Conservation (phyloP, 2,113 vertebrate genomes). For the Amazona guildingii region DNA sequence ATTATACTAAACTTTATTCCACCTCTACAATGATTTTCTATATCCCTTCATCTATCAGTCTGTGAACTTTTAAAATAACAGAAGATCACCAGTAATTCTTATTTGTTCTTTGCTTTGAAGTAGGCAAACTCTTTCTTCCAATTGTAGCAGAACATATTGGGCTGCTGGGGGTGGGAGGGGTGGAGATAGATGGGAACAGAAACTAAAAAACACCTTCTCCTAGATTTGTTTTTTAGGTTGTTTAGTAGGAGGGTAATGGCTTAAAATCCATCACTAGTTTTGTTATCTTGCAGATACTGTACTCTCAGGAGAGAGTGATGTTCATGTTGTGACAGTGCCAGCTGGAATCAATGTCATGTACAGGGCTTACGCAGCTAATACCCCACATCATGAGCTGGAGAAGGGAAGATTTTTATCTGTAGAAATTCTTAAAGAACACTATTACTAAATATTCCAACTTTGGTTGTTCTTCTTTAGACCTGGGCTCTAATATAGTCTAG, state of each 20-base stretch:
- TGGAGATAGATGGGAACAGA: background rate
- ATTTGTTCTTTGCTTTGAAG: conserved; percentile 32
- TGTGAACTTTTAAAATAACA: background rate
- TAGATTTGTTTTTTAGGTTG: conserved; percentile 22
- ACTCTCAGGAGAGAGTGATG: conserved; percentile 12
- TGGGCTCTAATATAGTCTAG: background rate
- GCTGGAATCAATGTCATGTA: conserved; percentile 47
- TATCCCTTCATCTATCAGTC: background rate
- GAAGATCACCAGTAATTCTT: background rate
- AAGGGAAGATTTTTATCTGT: background rate
- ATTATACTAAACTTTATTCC: background rate
- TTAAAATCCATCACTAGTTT: conserved; percentile 31
- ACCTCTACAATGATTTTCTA: background rate
- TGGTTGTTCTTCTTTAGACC: background rate
- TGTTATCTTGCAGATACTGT: conserved; percentile 32
- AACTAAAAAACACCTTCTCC: background rate
- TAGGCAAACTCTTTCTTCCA: conserved; percentile 32
- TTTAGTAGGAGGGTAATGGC: conserved; percentile 23
- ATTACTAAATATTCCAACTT: conserved; percentile 14
- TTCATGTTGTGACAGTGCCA: conserved; percentile 38
- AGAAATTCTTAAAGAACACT: background rate
- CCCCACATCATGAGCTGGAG: background rate
- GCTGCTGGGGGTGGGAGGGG: background rate
- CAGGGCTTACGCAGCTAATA: conserved; percentile 5
- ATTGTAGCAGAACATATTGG: background rate